Base-by-base conservation (phyloP, 2,797 vertebrate species). In the Tympanoctomys barrerae region DNA sequence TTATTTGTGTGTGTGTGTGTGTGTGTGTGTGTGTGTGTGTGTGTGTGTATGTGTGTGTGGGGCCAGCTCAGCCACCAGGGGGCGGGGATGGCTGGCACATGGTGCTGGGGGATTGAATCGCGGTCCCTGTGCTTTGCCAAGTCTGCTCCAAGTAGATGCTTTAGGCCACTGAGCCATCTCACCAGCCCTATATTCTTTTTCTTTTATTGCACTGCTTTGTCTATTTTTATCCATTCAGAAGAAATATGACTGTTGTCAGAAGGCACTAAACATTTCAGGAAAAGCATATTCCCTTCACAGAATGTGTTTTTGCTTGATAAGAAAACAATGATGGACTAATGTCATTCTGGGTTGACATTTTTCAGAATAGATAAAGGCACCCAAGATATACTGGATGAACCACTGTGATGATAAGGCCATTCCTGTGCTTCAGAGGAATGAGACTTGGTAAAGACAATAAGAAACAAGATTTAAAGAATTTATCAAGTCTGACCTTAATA, bases 171-270 rank as follows among this genome's bases (percentile, higher is more conserved):
- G n/a, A n/a, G n/a, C n/a, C n/a, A n/a, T n/a, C n/a, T n/a, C n/a
- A n/a, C n/a, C n/a, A n/a, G n/a, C n/a, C n/a, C n/a, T n/a, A n/a
- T n/a, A n/a, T n/a, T 28, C 28, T 7, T 54, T 80, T 68, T 24
- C 70, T 42, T 21, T 73, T 19, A 6, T 49, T n/a, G 0, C 18
- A 36, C 12, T 1, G 87, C 57, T 90, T 88, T 75, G 39, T 94
- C 62, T 87, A 31, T 49, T 89, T 87, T 46, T 57, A 95, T 77
- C 8, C 59, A 33, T 88, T 96, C 36, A 61, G 90, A 93, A 94
- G 28, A 95, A 96, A 97, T 94, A 95, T 87, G 11, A 91, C 49
- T 84, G 71, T 92, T 96, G 87, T 91, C 87, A 57, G 21, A 24
- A 82, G 86, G n/a, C 2, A 12, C 8, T 61, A 90, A 33, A 22